phyloP scores from a whole-genome alignment of 2,797 vertebrate genomes.

The Lepus townsendii region DNA sequence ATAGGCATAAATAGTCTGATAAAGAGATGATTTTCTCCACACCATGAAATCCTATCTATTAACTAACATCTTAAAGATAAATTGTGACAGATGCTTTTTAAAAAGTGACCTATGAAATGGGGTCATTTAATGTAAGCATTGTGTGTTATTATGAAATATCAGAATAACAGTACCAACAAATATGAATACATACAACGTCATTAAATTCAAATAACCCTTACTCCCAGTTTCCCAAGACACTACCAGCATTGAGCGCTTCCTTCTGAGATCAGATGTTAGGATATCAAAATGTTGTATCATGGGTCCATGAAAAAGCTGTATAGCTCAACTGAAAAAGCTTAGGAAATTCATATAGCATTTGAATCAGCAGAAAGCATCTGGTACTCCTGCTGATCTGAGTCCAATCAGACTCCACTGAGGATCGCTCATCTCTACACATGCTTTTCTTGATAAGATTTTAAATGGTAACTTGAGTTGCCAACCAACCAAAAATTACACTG shows the following conservation, averaged over 20 bases:
- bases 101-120: neutral
- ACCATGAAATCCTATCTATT: neutral
- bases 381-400: neutral
- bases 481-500: constrained; percentile 1
- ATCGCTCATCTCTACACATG: neutral
- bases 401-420: neutral
- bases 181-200: neutral
- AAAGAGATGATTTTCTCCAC: neutral
- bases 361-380: neutral
- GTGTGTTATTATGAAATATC: neutral
- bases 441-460: constrained; percentile 32
- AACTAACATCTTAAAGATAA: neutral
- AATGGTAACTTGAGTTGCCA: constrained; percentile 22
- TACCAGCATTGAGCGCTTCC: neutral
- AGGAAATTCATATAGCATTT: neutral
- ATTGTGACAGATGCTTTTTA: neutral
- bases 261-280: neutral
- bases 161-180: neutral
- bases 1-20: neutral
- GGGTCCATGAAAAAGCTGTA: neutral
- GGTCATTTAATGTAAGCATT: neutral
- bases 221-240: neutral
- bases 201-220: neutral
- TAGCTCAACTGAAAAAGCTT: neutral
- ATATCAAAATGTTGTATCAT: neutral